These are phyloP conservation scores for Drosophila mettleri DNA, from an alignment of 2,888 invertebrate species.

Conservation along the genomic window DNA sequence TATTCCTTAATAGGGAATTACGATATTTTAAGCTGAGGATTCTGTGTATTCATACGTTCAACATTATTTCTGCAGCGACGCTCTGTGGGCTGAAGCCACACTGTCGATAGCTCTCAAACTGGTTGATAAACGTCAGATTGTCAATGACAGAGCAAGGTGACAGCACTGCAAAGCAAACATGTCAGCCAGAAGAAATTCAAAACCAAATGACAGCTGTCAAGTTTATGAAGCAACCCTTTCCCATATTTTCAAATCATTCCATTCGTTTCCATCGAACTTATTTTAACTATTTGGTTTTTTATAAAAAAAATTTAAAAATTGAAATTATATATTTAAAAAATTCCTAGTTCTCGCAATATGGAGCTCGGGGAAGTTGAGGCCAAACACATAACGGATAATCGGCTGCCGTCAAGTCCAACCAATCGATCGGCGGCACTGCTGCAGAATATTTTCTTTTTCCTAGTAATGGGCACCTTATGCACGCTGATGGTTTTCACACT, in stretches of 20 bases:
- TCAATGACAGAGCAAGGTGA: too few species aligned
- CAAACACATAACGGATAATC: neutral
- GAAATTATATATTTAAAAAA: neutral
- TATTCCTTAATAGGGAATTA: too few species aligned
- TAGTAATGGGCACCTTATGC: conserved; percentile 32
- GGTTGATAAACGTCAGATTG: too few species aligned
- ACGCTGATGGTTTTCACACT: conserved; percentile 43
- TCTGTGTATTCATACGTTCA: too few species aligned
- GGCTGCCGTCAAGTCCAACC: neutral
- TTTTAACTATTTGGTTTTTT: conserved; percentile 25
- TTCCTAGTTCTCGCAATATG: conserved; percentile 22
- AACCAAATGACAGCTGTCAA: neutral
- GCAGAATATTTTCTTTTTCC: conserved; percentile 44
- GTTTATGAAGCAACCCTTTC: neutral
- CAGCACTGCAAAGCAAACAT: too few species aligned
- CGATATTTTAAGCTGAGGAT: too few species aligned
- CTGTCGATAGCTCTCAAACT: too few species aligned
- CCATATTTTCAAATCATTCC: conserved; percentile 13
- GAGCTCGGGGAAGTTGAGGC: neutral
- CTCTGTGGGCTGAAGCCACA: too few species aligned
- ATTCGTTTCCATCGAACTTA: conserved; percentile 6
- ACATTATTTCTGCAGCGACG: too few species aligned
- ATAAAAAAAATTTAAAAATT: neutral
- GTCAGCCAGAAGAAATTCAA: neutral
- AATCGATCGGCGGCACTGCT: conserved; percentile 22